phyloP scores from a whole-genome alignment of 2,113 vertebrate species.

The Spilogale gracilis region DNA sequence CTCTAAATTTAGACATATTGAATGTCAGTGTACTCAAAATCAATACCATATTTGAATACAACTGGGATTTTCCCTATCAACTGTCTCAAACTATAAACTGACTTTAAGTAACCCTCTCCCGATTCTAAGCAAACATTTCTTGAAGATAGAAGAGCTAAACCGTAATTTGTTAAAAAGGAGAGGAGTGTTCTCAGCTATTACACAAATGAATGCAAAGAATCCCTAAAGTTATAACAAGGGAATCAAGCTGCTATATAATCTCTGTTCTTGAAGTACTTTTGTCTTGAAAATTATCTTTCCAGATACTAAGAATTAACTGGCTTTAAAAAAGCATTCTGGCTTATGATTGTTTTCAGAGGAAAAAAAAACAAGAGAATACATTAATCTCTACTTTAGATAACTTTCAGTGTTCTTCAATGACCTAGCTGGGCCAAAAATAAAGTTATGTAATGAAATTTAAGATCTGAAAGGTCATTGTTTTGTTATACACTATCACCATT shows the following conservation, averaged over 20 bases:
- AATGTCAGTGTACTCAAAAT: constrained; percentile 42
- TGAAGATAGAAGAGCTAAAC: constrained; percentile 39
- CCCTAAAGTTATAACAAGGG: background rate
- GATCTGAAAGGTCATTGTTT: constrained; percentile 42
- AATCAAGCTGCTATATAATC: constrained; percentile 57
- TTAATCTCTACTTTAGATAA: constrained; percentile 48
- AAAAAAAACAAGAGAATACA: background rate
- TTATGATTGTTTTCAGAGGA: background rate
- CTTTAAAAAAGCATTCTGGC: constrained; percentile 41
- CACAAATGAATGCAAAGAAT: constrained; percentile 46
- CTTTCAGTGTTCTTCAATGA: constrained; percentile 55
- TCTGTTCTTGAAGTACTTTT: constrained; percentile 55
- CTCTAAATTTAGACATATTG: constrained; percentile 59
- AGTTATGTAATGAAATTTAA: constrained; percentile 59
- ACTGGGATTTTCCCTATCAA: constrained; percentile 57
- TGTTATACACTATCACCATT: constrained; percentile 13
- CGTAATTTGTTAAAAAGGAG: constrained; percentile 48
- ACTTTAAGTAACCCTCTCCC: constrained; percentile 33
- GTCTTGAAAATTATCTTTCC: constrained; percentile 43
- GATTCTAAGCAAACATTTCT: constrained; percentile 59
- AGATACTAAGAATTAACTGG: constrained; percentile 24
- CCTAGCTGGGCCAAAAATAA: constrained; percentile 54
- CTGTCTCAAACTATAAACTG: constrained; percentile 50
- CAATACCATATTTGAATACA: constrained; percentile 54
- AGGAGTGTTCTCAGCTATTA: background rate